A percentile compares a stretch with the other conserved stretches of the same genome.
phyloP scores from a whole-genome alignment of 2,113 vertebrate species.

The Phrynosoma blainvillii region DNA sequence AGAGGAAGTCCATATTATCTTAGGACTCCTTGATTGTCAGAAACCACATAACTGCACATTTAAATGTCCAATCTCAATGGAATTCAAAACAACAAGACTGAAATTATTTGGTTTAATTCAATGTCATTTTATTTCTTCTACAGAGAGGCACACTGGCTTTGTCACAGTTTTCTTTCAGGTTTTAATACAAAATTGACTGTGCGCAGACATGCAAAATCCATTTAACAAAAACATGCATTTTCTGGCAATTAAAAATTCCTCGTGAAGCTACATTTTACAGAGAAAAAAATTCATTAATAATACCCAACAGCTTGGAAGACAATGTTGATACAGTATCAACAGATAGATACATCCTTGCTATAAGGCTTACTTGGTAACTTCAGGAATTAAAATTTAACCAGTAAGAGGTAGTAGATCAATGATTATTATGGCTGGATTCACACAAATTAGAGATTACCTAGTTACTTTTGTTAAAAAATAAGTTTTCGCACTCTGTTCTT shows the following conservation, averaged over 20 bases:
- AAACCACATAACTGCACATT: background rate
- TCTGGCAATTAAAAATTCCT: slow-evolving; percentile 23
- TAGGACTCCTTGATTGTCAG: background rate
- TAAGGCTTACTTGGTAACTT: background rate
- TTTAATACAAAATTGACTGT: slow-evolving; percentile 12
- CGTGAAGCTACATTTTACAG: background rate
- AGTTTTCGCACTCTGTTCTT: slow-evolving; percentile 25
- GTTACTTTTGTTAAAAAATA: slow-evolving; percentile 8
- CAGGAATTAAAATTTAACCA: slow-evolving; percentile 27
- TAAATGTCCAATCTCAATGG: too few species aligned
- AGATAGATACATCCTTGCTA: background rate
- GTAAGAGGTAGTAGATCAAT: slow-evolving; percentile 27
- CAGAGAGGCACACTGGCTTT: slow-evolving; percentile 39
- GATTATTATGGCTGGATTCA: background rate
- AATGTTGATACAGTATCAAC: background rate
- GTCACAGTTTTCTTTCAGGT: background rate
- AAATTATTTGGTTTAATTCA: slow-evolving; percentile 16
- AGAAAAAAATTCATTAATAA: background rate
- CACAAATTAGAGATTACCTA: background rate
- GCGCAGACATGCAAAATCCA: background rate
- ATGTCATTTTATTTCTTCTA: slow-evolving; percentile 57
- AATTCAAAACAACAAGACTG: background rate
- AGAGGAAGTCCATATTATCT: background rate
- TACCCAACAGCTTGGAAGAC: background rate
- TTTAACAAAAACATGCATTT: background rate